Base-by-base conservation (phyloP, 2,888 invertebrate genomes). In the Automeris io region DNA sequence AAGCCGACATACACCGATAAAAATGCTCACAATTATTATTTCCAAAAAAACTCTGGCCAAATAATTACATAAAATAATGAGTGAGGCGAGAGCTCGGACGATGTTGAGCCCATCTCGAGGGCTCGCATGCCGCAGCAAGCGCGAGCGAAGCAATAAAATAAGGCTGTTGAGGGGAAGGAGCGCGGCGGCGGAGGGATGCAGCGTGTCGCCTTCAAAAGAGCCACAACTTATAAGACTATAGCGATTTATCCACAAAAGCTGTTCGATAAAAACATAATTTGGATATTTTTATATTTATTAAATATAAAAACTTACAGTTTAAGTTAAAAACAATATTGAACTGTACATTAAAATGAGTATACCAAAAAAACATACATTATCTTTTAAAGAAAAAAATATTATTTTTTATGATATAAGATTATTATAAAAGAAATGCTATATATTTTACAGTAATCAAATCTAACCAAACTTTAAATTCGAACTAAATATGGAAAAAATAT, bases 1-100 rank as follows among this genome's bases (percentile, higher is more conserved):
- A 67, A 67, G 52, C 47, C 43, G 47, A 56, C 48, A 51, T 57
- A 47, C 51, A 42, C 47, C 48, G 45, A 70, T 71, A 75, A 74
- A 76, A 71, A 72, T 56, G 53, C 63, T 62, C 57, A 57, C 70
- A 69, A 78, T 73, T 64, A 72, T 68, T 63, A 65, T 72, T 72
- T 60, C 61, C 62, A 67, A 74, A 81, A 78, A 73, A 71, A 57
- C 54, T 65, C 66, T 52, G 61, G 63, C 64, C 63, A 77, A 82
- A 81, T 82, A 82, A 83, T 85, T 82, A 81, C 76, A 76, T 78
- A 69, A 77, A 81, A 78, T 80, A 83, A 80, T 79, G 74, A 79
- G 74, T 69, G 70, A 71, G 71, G 68, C 70, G 72, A 76, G 75
- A 75, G 68, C 51, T 57, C 63, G 60, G 61, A 57, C 67, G 67